These are phyloP conservation scores for Ceratoteleas bidentatus DNA, from an alignment of 1,140 invertebrate species.

Conservation along the genomic window DNA sequence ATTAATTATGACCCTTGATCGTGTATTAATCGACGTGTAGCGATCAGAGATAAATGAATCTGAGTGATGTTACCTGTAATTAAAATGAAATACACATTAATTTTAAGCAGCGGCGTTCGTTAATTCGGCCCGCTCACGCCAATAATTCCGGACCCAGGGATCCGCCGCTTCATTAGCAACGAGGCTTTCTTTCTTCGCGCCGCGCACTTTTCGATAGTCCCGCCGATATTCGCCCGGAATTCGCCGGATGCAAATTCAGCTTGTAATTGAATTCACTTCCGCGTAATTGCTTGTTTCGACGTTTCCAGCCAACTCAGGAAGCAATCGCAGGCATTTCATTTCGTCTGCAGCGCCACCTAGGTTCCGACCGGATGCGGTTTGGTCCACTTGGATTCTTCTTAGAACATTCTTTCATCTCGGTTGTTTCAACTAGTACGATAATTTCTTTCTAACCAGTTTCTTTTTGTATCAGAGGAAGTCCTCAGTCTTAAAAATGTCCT, in stretches of 20 bases:
- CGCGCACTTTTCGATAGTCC: slow-evolving; percentile 1
- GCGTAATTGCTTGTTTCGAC: no score
- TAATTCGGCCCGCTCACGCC: slow-evolving; percentile 42
- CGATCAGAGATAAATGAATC: slow-evolving; percentile 56
- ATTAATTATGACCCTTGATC: slow-evolving; percentile 54
- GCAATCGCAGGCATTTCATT: no score
- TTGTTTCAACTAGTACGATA: no score
- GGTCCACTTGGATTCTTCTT: no score
- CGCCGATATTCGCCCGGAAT: not conserved
- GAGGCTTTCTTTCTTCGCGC: slow-evolving; percentile 14
- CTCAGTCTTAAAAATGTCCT: no score
- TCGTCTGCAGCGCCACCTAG: no score
- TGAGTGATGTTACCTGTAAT: slow-evolving; percentile 58
- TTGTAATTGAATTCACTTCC: slow-evolving; percentile 32
- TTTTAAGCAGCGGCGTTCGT: slow-evolving; percentile 41
- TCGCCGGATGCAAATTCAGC: slow-evolving; percentile 19
- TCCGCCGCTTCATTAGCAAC: slow-evolving; percentile 40
- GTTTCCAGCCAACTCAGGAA: no score
- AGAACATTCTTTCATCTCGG: no score
- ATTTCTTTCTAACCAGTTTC: no score
- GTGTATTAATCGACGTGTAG: slow-evolving; percentile 60
- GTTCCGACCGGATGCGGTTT: no score
- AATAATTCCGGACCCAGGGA: slow-evolving; percentile 36
- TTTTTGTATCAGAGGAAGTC: no score
- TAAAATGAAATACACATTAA: slow-evolving; percentile 52